Conservation (phyloP, 2,797 vertebrate genomes). For the Nothura maculosa region DNA sequence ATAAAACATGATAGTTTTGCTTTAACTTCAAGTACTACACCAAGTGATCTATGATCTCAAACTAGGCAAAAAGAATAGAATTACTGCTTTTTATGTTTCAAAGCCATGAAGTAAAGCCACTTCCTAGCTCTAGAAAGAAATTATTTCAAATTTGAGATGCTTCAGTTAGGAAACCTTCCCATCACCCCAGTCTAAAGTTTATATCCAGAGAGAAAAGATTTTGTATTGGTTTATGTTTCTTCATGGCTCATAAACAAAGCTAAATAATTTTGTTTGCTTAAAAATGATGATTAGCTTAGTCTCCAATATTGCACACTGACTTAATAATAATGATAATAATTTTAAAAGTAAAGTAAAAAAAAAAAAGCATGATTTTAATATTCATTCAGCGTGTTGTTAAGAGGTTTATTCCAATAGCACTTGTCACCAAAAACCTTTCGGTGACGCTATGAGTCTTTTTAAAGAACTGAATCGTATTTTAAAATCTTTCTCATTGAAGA, state of each 20-base stretch:
- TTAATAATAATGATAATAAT: background rate
- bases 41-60: constrained; percentile 10
- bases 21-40: constrained; percentile 21
- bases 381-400: background rate
- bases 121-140: constrained; percentile 15
- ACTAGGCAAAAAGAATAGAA: constrained; percentile 16
- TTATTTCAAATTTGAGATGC: constrained; percentile 7
- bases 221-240: constrained; percentile 19
- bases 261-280: constrained; percentile 10
- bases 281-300: background rate
- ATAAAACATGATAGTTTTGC: background rate
- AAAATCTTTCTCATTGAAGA: background rate
- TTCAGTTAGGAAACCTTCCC: constrained; percentile 27
- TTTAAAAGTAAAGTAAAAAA: background rate
- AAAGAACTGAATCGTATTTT: background rate
- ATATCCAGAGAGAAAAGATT: background rate
- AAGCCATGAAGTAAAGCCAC: background rate
- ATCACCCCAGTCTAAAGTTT: background rate
- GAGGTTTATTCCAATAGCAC: no score
- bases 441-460: background rate
- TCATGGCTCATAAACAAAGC: background rate
- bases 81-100: constrained; percentile 49
- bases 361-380: background rate
- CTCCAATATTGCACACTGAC: background rate
- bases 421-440: no score